A percentile compares a stretch with the other conserved stretches of the same genome.
These are phyloP conservation scores for Drosophila paramelanica DNA, from an alignment of 2,888 invertebrate genomes.

Conservation along the genomic window DNA sequence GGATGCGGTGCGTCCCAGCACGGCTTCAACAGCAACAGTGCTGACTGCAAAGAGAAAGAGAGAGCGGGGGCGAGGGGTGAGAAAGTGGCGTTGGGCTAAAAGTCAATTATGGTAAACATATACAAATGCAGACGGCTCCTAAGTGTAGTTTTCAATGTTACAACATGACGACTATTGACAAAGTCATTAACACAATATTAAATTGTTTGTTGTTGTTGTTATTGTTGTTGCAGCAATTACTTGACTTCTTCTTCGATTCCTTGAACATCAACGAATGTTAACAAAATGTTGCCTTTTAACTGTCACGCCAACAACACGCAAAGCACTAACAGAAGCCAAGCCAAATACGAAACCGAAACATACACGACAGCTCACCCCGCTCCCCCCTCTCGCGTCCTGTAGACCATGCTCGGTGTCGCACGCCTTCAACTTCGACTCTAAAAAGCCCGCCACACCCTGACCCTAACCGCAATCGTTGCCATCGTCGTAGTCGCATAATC, in stretches of 20 bases:
- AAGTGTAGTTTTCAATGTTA: slow-evolving; percentile 63
- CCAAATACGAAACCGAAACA: slow-evolving; percentile 49
- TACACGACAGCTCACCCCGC: slow-evolving; percentile 63
- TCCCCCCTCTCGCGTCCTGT: background rate
- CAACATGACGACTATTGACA: slow-evolving; percentile 72
- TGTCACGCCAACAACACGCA: slow-evolving; percentile 76
- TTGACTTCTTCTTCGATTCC: slow-evolving; percentile 69
- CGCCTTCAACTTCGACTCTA: slow-evolving; percentile 44
- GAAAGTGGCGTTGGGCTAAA: slow-evolving; percentile 13
- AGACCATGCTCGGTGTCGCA: slow-evolving; percentile 2
- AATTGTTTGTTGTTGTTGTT: slow-evolving; percentile 44
- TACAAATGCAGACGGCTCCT: slow-evolving; percentile 27
- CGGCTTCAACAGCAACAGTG: slow-evolving; percentile 91
- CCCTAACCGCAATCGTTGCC: slow-evolving; percentile 60
- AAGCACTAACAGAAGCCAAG: slow-evolving; percentile 43
- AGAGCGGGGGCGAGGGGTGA: background rate
- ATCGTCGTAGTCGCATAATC: slow-evolving; percentile 76
- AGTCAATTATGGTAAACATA: slow-evolving; percentile 48
- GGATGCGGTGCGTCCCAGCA: slow-evolving; percentile 92
- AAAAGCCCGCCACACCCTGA: slow-evolving; percentile 43
- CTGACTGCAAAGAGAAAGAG: slow-evolving; percentile 86
- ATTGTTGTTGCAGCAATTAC: slow-evolving; percentile 64
- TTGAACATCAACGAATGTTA: slow-evolving; percentile 74
- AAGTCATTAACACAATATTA: slow-evolving; percentile 80
- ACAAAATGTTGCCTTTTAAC: slow-evolving; percentile 79